phyloP scores from a whole-genome alignment of 1,140 invertebrate genomes.

The Apolygus lucorum region DNA sequence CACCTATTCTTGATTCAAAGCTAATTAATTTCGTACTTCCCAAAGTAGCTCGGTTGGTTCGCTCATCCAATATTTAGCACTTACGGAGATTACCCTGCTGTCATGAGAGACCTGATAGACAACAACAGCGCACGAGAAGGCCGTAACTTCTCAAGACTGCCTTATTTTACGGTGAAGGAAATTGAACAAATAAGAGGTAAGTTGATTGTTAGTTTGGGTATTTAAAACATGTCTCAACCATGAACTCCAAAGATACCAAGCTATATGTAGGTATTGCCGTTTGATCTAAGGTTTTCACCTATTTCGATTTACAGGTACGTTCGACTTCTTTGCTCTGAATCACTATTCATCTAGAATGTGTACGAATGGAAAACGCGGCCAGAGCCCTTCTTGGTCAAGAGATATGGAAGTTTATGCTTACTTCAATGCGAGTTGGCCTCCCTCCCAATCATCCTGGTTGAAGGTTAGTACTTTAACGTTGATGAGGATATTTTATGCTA shows the following conservation, averaged over 20 bases:
- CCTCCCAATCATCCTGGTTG: no score
- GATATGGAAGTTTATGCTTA: slow-evolving; percentile 12
- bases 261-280: background rate
- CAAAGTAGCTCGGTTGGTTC: slow-evolving; percentile 49
- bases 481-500: no score
- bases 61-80: slow-evolving; percentile 50
- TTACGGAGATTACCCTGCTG: slow-evolving; percentile 50
- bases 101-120: slow-evolving; percentile 48
- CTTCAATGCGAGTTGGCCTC: slow-evolving; percentile 6
- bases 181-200: slow-evolving; percentile 4
- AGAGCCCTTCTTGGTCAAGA: background rate
- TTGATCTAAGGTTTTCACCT: background rate
- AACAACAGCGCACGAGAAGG: slow-evolving; percentile 46
- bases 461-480: no score
- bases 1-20: no score
- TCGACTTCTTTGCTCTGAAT: slow-evolving; percentile 25
- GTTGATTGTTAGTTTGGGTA: no score
- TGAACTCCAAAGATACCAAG: background rate
- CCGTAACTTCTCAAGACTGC: background rate
- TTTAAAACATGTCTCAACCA: background rate
- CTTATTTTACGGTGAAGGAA: background rate
- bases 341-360: slow-evolving; percentile 21
- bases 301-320: background rate
- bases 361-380: background rate
- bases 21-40: no score